Evolutionary conservation across 1,140 invertebrate species (phyloP).

Genomic region (Papilio machaon): DNA sequence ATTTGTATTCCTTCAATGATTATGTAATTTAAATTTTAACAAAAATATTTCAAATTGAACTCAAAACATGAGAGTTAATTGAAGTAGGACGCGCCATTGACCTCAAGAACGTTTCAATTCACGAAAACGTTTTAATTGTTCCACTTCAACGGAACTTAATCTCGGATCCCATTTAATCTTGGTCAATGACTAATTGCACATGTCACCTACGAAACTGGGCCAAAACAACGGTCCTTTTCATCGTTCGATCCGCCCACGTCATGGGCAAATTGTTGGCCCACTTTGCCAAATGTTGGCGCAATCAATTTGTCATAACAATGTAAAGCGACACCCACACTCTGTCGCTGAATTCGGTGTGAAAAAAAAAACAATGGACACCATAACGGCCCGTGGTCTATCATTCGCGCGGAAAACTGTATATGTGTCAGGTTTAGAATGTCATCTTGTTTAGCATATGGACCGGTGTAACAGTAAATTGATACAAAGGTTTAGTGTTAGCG

Average conservation of each 20-base stretch:
- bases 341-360: slow-evolving; percentile 62
- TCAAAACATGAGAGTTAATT: background rate
- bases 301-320: slow-evolving; percentile 76
- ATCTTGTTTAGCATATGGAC: slow-evolving; percentile 38
- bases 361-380: slow-evolving; percentile 69
- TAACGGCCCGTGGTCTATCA: slow-evolving; percentile 64
- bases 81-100: slow-evolving; percentile 24
- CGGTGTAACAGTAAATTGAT: slow-evolving; percentile 33
- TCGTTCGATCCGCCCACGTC: slow-evolving; percentile 64
- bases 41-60: background rate
- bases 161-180: slow-evolving; percentile 46
- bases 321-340: slow-evolving; percentile 64
- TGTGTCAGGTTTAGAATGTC: slow-evolving; percentile 66
- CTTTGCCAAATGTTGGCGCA: slow-evolving; percentile 62
- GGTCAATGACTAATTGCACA: slow-evolving; percentile 45
- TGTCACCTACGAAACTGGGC: slow-evolving; percentile 49
- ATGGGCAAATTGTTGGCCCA: slow-evolving; percentile 55
- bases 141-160: slow-evolving; percentile 39
- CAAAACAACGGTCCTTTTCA: slow-evolving; percentile 70
- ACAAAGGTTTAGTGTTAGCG: slow-evolving; percentile 10
- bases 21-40: background rate
- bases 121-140: slow-evolving; percentile 29
- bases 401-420: slow-evolving; percentile 61
- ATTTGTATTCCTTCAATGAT: no score
- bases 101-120: slow-evolving; percentile 10